phyloP scores from a whole-genome alignment of 1,140 invertebrate genomes.

The Leucophenga varia region DNA sequence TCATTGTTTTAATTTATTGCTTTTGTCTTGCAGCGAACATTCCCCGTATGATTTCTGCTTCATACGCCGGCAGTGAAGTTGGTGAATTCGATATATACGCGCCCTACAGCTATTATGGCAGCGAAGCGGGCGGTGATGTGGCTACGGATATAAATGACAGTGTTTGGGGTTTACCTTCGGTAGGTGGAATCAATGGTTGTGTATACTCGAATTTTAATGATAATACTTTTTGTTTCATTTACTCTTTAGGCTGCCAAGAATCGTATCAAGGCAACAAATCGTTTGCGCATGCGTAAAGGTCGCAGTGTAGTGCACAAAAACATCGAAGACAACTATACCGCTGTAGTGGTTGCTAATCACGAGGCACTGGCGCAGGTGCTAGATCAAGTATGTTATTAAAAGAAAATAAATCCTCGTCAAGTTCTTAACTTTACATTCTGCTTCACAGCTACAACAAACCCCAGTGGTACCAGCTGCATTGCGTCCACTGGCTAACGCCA shows the following conservation, averaged over 20 bases:
- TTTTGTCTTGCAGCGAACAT: conserved; percentile 50
- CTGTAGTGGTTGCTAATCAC: conserved; percentile 84
- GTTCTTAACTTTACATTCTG: background rate
- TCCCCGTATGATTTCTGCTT: conserved; percentile 67
- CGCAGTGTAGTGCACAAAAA: conserved; percentile 78
- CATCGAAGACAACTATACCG: conserved; percentile 84
- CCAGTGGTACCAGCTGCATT: conserved; percentile 65
- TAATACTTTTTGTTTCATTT: background rate
- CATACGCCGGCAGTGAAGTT: conserved; percentile 77
- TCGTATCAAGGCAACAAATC: conserved; percentile 59
- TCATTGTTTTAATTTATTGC: background rate
- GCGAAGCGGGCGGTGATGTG: conserved; percentile 58
- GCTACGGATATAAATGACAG: conserved; percentile 52
- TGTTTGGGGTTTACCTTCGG: conserved; percentile 53
- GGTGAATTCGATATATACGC: conserved; percentile 74
- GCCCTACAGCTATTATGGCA: conserved; percentile 74
- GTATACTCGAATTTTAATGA: background rate
- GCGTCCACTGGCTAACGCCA: conserved; percentile 68
- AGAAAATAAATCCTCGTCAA: background rate
- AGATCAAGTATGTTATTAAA: conserved; percentile 67
- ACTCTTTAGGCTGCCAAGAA: conserved; percentile 39
- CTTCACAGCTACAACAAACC: conserved; percentile 68
- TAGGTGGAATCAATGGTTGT: conserved; percentile 16
- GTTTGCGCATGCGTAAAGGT: conserved; percentile 72
- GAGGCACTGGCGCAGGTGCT: conserved; percentile 81